Base-by-base conservation (phyloP, 1,140 invertebrate genomes). In the Aphelinus certus region DNA sequence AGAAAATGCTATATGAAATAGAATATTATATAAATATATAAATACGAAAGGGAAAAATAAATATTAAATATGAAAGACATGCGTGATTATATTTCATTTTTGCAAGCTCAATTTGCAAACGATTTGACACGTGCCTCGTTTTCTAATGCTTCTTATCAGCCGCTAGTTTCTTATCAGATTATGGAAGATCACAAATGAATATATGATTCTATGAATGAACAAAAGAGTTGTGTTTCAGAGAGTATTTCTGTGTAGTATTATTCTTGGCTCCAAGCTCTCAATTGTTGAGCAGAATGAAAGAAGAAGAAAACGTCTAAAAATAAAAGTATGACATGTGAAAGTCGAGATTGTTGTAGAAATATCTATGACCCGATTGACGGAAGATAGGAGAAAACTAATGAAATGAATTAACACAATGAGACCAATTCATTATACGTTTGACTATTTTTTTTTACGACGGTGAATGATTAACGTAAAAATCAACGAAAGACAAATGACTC, bases 11-110 rank as follows among this genome's bases (percentile, higher is more conserved):
- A 83, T 87, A 26, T 26, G 26, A 26, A 26, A 86, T 87, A 87
- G 86, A 87, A 87, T 87, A 85, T 85, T 83, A 81, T 87, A 87
- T 87, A 87, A 87, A 87, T 87, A 87, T 86, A 87, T 87, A 86
- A 87, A 86, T 85, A 87, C 81, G 83, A 81, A 86, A 85, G 84
- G 83, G 86, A 87, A 74, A 86, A 86, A 86, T 86, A 87, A 85
- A 86, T 86, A 86, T 86, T 85, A 86, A 85, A 85, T 86, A 86
- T 86, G 84, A 87, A 85, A 86, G 86, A 86, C 82, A 84, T 81
- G 83, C 80, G 68, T 86, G 63, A 47, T 68, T 70, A 51, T 6
- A 63, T 63, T 69, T 9, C n/a, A 51, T 70, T 58, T 49, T 49
- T 75, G 57, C 51, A 7, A 7, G 46, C 6, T 47, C 45, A 45